Evolutionary conservation across 2,113 vertebrate genomes (phyloP).

Genomic region (Choloepus hoffmanni): DNA sequence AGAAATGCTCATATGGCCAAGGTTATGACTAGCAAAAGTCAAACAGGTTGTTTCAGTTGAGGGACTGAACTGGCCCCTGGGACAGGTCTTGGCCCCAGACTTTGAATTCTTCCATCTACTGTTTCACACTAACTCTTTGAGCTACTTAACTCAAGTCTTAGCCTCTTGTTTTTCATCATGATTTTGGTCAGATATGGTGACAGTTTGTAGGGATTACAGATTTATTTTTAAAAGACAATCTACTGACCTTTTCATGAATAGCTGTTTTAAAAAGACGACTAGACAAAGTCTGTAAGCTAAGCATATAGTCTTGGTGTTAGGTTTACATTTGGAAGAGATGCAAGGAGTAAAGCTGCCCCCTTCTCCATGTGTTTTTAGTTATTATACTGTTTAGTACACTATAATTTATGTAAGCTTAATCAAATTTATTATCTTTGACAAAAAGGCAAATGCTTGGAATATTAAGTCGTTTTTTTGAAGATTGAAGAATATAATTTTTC

Average conservation of each 20-base stretch:
- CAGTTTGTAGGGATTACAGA: conserved; percentile 74
- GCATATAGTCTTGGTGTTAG: conserved; percentile 59
- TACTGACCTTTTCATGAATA: conserved; percentile 76
- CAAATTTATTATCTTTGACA: conserved; percentile 88
- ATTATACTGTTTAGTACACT: conserved; percentile 83
- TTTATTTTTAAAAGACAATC: conserved; percentile 78
- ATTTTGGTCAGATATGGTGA: conserved; percentile 70
- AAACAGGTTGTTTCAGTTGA: conserved; percentile 57
- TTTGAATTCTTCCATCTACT: conserved; percentile 63
- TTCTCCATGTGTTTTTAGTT: conserved; percentile 82
- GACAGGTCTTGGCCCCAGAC: conserved; percentile 43
- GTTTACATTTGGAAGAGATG: conserved; percentile 76
- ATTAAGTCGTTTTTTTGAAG: conserved; percentile 83
- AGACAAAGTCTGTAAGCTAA: conserved; percentile 54
- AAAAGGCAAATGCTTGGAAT: conserved; percentile 86
- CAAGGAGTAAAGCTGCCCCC: conserved; percentile 69
- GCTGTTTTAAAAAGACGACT: conserved; percentile 69
- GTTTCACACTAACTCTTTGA: conserved; percentile 63
- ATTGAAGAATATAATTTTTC: conserved; percentile 81
- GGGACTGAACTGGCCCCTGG: background rate
- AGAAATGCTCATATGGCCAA: conserved; percentile 62
- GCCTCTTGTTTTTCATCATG: conserved; percentile 66
- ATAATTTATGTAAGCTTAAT: conserved; percentile 87
- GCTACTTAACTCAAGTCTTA: conserved; percentile 25
- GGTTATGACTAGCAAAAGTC: conserved; percentile 55